Evolutionary conservation across 2,113 vertebrate species (phyloP).

Genomic region (Orientallactaga bullata): DNA sequence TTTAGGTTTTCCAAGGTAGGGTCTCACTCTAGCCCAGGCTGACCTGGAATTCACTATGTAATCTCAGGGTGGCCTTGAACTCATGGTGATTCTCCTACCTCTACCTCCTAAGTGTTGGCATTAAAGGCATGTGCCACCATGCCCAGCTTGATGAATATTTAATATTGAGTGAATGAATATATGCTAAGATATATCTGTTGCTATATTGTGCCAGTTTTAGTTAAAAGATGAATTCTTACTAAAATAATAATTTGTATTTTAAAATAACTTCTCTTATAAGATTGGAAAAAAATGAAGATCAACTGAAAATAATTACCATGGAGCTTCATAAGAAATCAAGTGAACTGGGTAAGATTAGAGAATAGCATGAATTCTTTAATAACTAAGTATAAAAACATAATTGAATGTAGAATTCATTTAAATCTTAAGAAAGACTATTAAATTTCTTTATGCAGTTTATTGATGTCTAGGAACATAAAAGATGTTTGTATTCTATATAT

Average conservation of each 20-base stretch:
- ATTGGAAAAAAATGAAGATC: constrained; percentile 78
- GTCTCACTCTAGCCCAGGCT: too few species aligned
- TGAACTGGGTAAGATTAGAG: constrained; percentile 86
- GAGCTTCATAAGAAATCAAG: constrained; percentile 84
- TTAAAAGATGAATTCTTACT: constrained; percentile 57
- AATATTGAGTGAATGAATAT: constrained; percentile 43
- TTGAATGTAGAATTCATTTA: constrained; percentile 45
- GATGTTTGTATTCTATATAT: neutral
- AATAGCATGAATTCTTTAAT: constrained; percentile 42
- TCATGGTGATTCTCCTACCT: too few species aligned
- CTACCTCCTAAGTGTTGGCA: too few species aligned
- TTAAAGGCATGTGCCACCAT: too few species aligned
- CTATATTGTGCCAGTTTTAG: constrained; percentile 54
- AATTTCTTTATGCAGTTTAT: constrained; percentile 15
- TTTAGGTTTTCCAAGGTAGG: too few species aligned
- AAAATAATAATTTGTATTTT: constrained; percentile 65
- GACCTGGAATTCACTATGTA: too few species aligned
- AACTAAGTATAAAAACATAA: constrained; percentile 45
- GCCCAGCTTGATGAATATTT: constrained; percentile 21
- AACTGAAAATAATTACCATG: constrained; percentile 78
- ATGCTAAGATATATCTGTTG: constrained; percentile 24
- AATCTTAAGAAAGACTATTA: constrained; percentile 35
- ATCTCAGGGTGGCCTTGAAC: too few species aligned
- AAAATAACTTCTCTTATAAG: constrained; percentile 79
- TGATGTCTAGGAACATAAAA: neutral